Evolutionary conservation across 2,113 vertebrate genomes (phyloP).

Genomic region (Phalacrocorax pelagicus): DNA sequence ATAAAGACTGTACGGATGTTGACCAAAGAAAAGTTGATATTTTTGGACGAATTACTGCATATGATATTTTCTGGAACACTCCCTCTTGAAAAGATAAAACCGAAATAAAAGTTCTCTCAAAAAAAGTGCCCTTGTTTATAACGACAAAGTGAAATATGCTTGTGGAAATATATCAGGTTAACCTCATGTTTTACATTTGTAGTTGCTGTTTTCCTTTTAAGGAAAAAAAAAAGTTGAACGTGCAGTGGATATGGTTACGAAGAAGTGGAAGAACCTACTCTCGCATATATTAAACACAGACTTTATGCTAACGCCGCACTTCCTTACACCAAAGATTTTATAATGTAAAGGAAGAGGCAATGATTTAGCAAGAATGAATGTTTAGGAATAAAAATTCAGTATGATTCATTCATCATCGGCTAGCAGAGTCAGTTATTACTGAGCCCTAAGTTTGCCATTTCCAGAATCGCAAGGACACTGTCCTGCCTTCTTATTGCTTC

Average conservation of each 20-base stretch:
- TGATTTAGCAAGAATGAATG: neutral
- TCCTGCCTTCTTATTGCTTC: neutral
- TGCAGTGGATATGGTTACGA: neutral
- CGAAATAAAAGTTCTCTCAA: neutral
- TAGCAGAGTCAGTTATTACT: neutral
- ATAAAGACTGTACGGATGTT: constrained; percentile 20
- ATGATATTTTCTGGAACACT: constrained; percentile 36
- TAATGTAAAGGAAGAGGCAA: neutral
- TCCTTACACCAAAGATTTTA: neutral
- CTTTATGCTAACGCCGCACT: neutral
- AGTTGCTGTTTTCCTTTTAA: constrained; percentile 4
- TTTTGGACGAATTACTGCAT: neutral
- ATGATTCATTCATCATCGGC: neutral
- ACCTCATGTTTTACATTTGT: neutral
- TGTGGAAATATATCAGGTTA: neutral
- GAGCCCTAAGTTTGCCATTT: neutral
- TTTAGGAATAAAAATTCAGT: neutral
- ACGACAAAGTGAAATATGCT: neutral
- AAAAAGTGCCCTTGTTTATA: constrained; percentile 3
- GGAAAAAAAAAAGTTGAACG: neutral
- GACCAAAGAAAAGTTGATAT: neutral
- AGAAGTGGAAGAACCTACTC: neutral
- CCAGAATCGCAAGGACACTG: neutral
- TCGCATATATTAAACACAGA: neutral
- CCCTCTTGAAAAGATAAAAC: constrained; percentile 20